A percentile compares a stretch with the other conserved stretches of the same genome.
These are phyloP conservation scores for Macaria liturata DNA, from an alignment of 2,888 invertebrate species.

Conservation along the genomic window DNA sequence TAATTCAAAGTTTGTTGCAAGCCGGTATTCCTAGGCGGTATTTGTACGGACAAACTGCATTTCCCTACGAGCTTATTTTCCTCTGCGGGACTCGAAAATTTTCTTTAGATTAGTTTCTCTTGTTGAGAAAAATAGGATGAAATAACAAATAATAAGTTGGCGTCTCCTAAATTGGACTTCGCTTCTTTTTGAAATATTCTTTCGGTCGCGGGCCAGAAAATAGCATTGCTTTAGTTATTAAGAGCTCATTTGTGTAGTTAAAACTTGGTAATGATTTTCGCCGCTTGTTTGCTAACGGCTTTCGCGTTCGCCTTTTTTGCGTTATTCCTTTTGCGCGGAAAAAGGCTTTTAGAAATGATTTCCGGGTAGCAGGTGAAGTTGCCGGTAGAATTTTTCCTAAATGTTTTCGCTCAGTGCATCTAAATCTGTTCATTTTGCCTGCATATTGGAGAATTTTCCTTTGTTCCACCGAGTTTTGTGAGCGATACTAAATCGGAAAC, in stretches of 20 bases:
- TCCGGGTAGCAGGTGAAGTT: constrained; percentile 32
- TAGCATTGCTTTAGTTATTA: constrained; percentile 56
- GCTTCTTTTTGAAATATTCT: constrained; percentile 58
- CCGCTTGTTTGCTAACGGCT: constrained; percentile 39
- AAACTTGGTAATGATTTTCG: constrained; percentile 53
- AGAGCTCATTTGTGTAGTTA: constrained; percentile 55
- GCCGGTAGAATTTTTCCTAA: constrained; percentile 29
- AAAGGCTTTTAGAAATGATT: constrained; percentile 33
- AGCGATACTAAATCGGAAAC: too few species aligned
- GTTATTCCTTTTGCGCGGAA: constrained; percentile 26
- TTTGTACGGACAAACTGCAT: constrained; percentile 76
- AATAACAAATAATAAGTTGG: constrained; percentile 76
- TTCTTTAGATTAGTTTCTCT: constrained; percentile 83
- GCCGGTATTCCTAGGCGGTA: constrained; percentile 64
- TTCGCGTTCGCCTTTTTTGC: constrained; percentile 18
- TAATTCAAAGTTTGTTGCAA: constrained; percentile 79
- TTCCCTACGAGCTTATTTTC: constrained; percentile 81
- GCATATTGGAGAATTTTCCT: constrained; percentile 20
- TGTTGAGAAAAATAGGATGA: constrained; percentile 78
- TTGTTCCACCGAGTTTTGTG: constrained; percentile 5
- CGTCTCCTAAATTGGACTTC: constrained; percentile 73
- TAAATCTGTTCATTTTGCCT: constrained; percentile 26
- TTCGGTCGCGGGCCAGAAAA: constrained; percentile 46
- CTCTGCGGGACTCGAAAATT: constrained; percentile 77
- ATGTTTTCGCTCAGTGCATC: constrained; percentile 36